These are phyloP conservation scores for Parazoanthus atlanticus DNA, from an alignment of 92 coral and sea anemone genomes.

Conservation along the genomic window DNA sequence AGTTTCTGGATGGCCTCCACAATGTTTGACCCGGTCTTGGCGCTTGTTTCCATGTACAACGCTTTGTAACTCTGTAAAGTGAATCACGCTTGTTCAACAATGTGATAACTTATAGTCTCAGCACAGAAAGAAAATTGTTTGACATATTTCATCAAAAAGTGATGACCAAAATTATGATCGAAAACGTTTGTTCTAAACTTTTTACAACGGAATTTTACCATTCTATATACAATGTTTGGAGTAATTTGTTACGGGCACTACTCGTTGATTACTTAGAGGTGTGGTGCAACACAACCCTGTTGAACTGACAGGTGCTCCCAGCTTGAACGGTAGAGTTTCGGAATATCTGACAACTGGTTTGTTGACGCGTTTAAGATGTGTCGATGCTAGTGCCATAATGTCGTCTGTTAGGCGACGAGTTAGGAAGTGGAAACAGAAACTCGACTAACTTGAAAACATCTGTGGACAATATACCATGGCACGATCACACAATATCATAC, in stretches of 20 bases:
- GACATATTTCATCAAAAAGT: too few relatives aligned
- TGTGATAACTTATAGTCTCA: not conserved
- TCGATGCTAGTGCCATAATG: too few relatives aligned
- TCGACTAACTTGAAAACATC: not conserved
- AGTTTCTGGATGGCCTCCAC: constrained; percentile 82
- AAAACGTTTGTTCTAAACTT: too few relatives aligned
- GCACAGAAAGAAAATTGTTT: not conserved
- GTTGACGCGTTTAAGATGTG: not conserved
- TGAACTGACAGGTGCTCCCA: not conserved
- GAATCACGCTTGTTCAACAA: not conserved
- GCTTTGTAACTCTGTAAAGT: constrained; percentile 78
- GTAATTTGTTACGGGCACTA: too few relatives aligned
- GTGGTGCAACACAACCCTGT: too few relatives aligned
- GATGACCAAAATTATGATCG: too few relatives aligned
- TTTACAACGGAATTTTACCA: too few relatives aligned
- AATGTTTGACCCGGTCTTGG: constrained; percentile 87
- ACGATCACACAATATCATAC: too few relatives aligned
- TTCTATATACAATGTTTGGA: too few relatives aligned
- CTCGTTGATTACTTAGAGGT: too few relatives aligned
- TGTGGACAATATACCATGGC: too few relatives aligned
- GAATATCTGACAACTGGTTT: not conserved
- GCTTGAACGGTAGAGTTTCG: not conserved
- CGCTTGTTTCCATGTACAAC: constrained; percentile 92
- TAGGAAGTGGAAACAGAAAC: too few relatives aligned
- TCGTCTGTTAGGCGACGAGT: not conserved